Base-by-base conservation (phyloP, 2,113 vertebrate species). In the Bettongia penicillata region DNA sequence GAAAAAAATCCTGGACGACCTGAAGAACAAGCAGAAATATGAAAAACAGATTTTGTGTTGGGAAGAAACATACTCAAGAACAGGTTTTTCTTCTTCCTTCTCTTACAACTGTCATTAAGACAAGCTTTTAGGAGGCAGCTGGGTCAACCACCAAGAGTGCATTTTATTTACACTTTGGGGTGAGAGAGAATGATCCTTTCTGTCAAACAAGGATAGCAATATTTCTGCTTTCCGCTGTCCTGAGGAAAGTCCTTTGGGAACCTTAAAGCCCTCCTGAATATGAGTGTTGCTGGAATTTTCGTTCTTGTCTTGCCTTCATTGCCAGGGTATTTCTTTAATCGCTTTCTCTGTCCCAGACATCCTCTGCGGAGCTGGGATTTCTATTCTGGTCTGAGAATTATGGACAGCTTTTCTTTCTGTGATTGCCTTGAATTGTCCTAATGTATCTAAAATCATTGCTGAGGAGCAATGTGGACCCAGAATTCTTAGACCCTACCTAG, bases 71-170 rank as follows among this genome's bases (percentile, higher is more conserved):
- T 94, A n/a, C 92, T 96, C 90, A 96, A n/a, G 93, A 96, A 98
- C 94, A 94, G 93, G 98, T 96, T 98, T 98, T 97, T 98, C 97
- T 96, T 97, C 97, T 97, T 97, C 94, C 53, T 52, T 94, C 95
- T 91, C 51, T 93, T 93, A 95, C 84, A 43, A n/a, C 26, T 49
- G 37, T 96, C 51, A 93, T 8, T 94, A 93, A 91, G 91, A 77
- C 90, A 84, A 47, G 23, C 7, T 94, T 97, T 95, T 95, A 94
- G 91, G 94, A 93, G 51, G 37, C 16, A 91, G 26, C 8, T n/a
- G 91, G 95, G 95, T 95, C 43, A 55, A 68, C 10, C 3, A 4
- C 26, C 52, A 37, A 37, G 1, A 0, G 25, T 19, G 93, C 31
- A 51, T 48, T 37, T 49, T 61, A 23, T 51, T 16, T 89, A 50